Conservation (phyloP, 2,888 invertebrate species). For the Spodoptera picta region DNA sequence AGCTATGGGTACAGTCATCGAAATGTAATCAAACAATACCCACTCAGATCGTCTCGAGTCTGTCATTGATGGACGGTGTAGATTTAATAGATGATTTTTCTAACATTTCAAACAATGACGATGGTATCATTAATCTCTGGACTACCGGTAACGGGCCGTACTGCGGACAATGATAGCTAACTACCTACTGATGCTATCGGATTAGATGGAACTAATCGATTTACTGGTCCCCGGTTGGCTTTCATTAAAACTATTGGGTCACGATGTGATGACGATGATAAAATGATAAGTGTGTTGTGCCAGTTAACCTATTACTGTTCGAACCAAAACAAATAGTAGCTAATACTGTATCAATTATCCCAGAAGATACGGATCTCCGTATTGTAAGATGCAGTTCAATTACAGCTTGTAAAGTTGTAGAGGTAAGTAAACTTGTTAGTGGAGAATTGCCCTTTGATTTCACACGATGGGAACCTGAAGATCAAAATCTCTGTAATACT, state of each 20-base stretch:
- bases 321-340: conserved; percentile 53
- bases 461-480: conserved; percentile 40
- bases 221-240: conserved; percentile 72
- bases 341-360: conserved; percentile 55
- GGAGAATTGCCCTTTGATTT: conserved; percentile 39
- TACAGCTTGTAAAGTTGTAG: conserved; percentile 50
- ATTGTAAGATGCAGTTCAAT: conserved; percentile 55
- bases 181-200: conserved; percentile 79
- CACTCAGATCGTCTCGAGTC: conserved; percentile 51
- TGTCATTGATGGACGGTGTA: conserved; percentile 65
- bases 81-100: conserved; percentile 81
- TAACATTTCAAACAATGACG: conserved; percentile 80
- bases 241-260: conserved; percentile 83
- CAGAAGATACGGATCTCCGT: conserved; percentile 46
- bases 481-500: conserved; percentile 33
- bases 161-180: conserved; percentile 78
- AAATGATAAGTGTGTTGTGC: conserved; percentile 69
- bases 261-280: conserved; percentile 71
- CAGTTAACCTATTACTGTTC: conserved; percentile 65
- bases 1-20: conserved; percentile 36
- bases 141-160: conserved; percentile 78
- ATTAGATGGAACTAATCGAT: conserved; percentile 82
- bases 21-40: conserved; percentile 54
- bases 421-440: conserved; percentile 46
- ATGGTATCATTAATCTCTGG: conserved; percentile 81